These are phyloP conservation scores for Chaetophractus vellerosus DNA, from an alignment of 2,797 vertebrate species.

Conservation along the genomic window DNA sequence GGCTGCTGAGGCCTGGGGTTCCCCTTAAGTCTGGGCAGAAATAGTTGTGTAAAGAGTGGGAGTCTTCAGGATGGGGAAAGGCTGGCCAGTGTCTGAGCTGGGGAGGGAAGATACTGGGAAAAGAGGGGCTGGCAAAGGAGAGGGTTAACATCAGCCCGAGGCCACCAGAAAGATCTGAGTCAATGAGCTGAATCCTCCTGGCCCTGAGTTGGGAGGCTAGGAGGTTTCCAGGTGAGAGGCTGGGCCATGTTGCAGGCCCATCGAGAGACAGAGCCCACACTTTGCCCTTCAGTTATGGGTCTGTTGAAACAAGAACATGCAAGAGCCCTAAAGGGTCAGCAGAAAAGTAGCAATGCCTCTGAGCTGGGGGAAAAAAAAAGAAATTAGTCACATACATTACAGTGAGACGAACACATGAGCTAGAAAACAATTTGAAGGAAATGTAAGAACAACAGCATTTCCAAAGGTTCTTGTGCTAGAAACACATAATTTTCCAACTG, in stretches of 20 bases:
- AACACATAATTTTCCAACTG: not conserved
- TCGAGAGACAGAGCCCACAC: rapidly evolving
- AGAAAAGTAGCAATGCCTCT: not conserved
- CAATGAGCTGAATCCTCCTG: not conserved
- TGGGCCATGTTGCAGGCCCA: not conserved
- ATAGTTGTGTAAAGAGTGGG: not conserved
- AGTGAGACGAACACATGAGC: not conserved
- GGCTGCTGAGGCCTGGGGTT: not conserved
- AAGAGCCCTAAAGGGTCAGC: not conserved
- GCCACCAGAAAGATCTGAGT: not conserved
- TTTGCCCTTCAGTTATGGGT: not conserved
- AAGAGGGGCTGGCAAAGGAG: not conserved
- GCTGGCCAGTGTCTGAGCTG: not conserved
- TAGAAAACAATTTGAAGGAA: not conserved
- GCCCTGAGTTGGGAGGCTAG: not conserved
- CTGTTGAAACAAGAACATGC: not conserved
- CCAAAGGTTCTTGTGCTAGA: not conserved
- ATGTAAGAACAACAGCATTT: not conserved
- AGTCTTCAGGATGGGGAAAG: not conserved
- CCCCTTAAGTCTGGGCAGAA: not conserved
- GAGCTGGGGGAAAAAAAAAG: not conserved
- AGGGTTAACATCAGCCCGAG: not conserved
- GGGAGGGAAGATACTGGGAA: not conserved
- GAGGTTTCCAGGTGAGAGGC: not conserved
- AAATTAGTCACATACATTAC: not conserved